Percentiles rank a stretch among this genome's conserved stretches.
phyloP scores from a whole-genome alignment of 2,113 vertebrate genomes.

The cattle (Bos taurus) region DNA sequence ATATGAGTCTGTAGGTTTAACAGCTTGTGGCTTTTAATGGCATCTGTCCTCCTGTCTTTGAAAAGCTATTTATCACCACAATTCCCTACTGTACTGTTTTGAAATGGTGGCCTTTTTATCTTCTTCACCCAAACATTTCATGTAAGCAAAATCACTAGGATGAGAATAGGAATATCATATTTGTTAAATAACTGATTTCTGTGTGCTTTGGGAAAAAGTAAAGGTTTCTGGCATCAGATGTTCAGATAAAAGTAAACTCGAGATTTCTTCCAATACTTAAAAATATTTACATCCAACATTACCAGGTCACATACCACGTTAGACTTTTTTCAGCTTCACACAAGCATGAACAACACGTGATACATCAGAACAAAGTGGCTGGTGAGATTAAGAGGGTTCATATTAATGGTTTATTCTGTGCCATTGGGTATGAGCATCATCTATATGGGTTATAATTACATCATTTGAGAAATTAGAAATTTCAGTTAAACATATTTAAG shows the following conservation, averaged over 20 bases:
- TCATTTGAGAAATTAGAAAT: neutral
- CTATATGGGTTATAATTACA: neutral
- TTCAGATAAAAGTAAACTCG: neutral
- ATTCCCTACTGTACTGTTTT: constrained; percentile 41
- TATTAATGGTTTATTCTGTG: neutral
- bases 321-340: neutral
- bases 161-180: neutral
- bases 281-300: neutral
- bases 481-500: neutral
- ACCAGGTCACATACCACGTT: neutral
- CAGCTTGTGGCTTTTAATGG: constrained; percentile 63
- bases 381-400: neutral
- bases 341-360: too few species aligned
- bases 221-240: neutral
- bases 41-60: constrained; percentile 63
- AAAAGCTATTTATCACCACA: constrained; percentile 49
- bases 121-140: constrained; percentile 43
- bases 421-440: neutral
- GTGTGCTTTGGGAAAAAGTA: neutral
- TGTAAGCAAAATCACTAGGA: constrained; percentile 18
- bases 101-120: constrained; percentile 50
- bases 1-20: constrained; percentile 59
- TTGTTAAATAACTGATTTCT: neutral
- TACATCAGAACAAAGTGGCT: neutral
- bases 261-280: neutral